phyloP scores from a whole-genome alignment of 2,113 vertebrate species.

The Chinchilla lanigera region DNA sequence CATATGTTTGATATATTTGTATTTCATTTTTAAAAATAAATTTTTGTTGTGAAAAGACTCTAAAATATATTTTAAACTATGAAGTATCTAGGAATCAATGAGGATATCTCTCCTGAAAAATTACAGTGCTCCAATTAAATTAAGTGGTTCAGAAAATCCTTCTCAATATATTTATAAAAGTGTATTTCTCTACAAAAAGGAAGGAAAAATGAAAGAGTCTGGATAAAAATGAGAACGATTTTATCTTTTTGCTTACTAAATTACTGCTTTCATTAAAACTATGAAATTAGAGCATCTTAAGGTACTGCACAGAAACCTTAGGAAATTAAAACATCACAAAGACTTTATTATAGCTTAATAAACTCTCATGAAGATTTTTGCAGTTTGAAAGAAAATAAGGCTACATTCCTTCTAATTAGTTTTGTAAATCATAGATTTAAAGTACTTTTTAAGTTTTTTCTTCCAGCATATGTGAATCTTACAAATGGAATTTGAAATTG shows the following conservation, averaged over 20 bases:
- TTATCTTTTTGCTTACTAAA: not conserved
- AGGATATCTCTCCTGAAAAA: not conserved
- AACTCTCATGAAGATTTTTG: not conserved
- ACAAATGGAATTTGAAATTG: not conserved
- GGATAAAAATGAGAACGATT: not conserved
- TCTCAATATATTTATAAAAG: not conserved
- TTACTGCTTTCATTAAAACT: not conserved
- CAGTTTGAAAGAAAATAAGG: constrained; percentile 20
- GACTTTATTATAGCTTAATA: not conserved
- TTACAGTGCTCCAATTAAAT: not conserved
- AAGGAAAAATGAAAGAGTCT: accelerated
- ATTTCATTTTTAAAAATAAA: not conserved
- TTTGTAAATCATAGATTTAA: not conserved
- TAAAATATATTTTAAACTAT: not conserved
- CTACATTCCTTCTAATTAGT: not conserved
- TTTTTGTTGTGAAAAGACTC: not conserved
- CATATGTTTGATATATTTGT: not conserved
- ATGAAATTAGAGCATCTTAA: not conserved
- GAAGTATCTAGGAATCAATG: not conserved
- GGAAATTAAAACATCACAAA: not conserved
- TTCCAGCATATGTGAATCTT: not conserved
- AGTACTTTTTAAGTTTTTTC: not conserved
- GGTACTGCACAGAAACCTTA: not conserved
- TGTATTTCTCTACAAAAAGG: not conserved
- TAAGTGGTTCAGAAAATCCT: not conserved